phyloP scores from a whole-genome alignment of 1,140 invertebrate species.

The Heliconius congener region DNA sequence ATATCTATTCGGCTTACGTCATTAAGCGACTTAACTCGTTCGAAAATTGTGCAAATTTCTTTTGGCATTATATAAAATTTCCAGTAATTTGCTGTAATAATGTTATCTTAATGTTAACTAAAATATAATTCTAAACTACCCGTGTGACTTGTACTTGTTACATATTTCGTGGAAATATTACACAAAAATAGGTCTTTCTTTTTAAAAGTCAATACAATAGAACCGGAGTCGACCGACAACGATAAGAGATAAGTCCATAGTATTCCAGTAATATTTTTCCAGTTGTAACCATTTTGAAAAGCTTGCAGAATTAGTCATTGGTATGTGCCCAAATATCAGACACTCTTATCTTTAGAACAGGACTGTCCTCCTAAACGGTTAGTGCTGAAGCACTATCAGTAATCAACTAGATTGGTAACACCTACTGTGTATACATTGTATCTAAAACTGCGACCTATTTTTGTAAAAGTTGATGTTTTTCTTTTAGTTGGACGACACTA shows the following conservation, averaged over 20 bases:
- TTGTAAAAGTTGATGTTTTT: no score
- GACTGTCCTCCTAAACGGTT: no score
- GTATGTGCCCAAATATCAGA: not conserved
- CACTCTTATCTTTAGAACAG: no score
- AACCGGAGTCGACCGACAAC: not conserved
- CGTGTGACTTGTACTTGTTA: not conserved
- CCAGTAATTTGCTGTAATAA: not conserved
- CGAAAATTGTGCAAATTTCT: not conserved
- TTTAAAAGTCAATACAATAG: conserved; percentile 1
- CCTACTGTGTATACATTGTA: no score
- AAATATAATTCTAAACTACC: not conserved
- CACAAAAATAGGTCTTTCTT: conserved; percentile 4
- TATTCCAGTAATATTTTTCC: not conserved
- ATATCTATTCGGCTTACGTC: not conserved
- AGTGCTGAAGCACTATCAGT: no score
- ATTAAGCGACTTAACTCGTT: not conserved
- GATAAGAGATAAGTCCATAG: not conserved
- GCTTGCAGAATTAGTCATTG: conserved; percentile 10
- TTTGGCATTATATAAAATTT: not conserved
- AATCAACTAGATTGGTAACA: no score
- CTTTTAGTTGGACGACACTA: no score
- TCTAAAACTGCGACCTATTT: no score
- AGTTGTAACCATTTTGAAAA: not conserved
- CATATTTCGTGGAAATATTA: not conserved
- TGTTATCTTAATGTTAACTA: not conserved